Conservation (phyloP, 1,140 invertebrate species). For the Heterodera carotae region DNA sequence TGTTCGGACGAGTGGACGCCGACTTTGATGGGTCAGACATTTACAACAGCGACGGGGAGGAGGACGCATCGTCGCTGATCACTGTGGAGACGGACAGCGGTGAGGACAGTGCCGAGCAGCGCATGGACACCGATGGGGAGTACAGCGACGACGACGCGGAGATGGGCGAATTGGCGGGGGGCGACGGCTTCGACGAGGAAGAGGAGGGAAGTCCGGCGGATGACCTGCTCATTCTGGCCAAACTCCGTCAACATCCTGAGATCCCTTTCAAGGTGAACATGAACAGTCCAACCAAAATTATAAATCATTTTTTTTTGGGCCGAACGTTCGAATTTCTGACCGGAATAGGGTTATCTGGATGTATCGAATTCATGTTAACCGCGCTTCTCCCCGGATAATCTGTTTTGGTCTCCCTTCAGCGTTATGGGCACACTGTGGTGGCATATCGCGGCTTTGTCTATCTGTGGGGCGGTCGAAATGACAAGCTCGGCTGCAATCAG, state of each 20-base stretch:
- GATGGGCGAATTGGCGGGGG: slow-evolving; percentile 24
- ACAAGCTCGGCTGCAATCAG: slow-evolving; percentile 76
- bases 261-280: slow-evolving; percentile 22
- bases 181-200: neutral
- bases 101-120: slow-evolving; percentile 27
- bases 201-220: neutral
- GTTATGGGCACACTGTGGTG: slow-evolving; percentile 86
- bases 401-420: slow-evolving; percentile 68
- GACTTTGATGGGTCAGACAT: slow-evolving; percentile 15
- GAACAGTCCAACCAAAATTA: too few relatives aligned
- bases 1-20: neutral
- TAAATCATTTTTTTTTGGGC: too few relatives aligned
- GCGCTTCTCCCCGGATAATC: too few relatives aligned
- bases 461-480: slow-evolving; percentile 87
- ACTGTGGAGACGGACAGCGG: slow-evolving; percentile 19
- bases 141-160: slow-evolving; percentile 17
- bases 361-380: too few relatives aligned
- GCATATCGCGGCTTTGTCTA: slow-evolving; percentile 77
- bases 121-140: slow-evolving; percentile 32
- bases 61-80: neutral
- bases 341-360: too few relatives aligned
- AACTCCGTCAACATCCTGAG: slow-evolving; percentile 27
- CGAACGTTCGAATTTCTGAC: too few relatives aligned
- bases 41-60: slow-evolving; percentile 13
- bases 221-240: neutral